phyloP scores from a whole-genome alignment of 2,113 vertebrate species.

The Prinia subflava region DNA sequence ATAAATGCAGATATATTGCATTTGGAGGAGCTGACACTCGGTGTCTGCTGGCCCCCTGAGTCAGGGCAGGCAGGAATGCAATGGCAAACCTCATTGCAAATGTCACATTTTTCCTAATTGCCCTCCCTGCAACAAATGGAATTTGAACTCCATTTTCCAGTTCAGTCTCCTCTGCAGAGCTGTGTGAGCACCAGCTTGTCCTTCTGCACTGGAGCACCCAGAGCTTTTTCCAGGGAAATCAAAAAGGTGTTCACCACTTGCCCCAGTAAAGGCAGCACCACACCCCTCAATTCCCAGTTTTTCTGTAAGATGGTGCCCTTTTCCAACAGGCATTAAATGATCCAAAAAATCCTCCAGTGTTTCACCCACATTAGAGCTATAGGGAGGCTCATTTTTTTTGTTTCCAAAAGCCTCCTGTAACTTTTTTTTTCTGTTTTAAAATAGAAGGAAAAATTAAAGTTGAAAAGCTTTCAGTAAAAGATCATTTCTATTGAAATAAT shows the following conservation, averaged over 20 bases:
- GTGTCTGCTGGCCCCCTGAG: background rate
- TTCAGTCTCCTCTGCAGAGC: background rate
- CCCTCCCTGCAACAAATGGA: background rate
- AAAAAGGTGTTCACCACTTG: background rate
- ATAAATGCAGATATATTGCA: background rate
- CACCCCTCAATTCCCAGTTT: background rate
- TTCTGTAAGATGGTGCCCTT: background rate
- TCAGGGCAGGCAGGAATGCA: background rate
- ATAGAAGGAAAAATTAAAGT: background rate
- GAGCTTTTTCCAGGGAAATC: background rate
- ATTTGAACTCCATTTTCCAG: background rate
- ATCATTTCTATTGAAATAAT: background rate
- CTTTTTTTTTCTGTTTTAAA: background rate
- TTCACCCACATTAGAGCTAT: background rate
- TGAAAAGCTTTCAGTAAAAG: background rate
- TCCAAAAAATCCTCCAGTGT: background rate
- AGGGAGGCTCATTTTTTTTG: background rate
- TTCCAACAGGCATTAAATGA: background rate
- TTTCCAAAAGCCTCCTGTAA: background rate
- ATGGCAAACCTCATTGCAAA: background rate
- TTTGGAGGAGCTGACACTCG: background rate
- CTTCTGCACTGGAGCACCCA: background rate
- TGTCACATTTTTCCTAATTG: background rate
- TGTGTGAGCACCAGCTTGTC: too few relatives aligned
- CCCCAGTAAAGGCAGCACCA: background rate